These are phyloP conservation scores for Rhimphoctona megacephalus DNA, from an alignment of 2,888 invertebrate genomes.

Conservation along the genomic window DNA sequence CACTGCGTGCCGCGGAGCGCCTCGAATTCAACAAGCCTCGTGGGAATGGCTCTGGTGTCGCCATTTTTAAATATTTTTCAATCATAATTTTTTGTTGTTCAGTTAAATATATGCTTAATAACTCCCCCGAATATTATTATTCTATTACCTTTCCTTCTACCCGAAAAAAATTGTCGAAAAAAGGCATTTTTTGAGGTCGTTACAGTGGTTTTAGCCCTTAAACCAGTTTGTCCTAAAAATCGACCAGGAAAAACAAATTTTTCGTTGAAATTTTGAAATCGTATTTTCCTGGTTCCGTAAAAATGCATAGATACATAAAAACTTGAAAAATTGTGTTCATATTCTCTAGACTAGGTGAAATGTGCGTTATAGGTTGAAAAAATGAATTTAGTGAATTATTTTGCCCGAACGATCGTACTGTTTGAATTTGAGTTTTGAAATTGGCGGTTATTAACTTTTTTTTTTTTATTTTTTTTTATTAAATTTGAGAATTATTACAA, in stretches of 20 bases:
- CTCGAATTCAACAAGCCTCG: no score
- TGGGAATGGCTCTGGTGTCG: no score
- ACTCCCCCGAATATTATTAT: no score
- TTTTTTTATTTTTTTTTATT: conserved; percentile 1
- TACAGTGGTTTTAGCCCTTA: no score
- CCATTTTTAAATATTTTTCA: no score
- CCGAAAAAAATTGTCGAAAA: no score
- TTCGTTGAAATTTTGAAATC: background rate
- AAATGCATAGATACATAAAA: background rate
- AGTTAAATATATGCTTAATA: no score
- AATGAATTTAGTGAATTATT: conserved; percentile 59
- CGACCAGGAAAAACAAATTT: background rate
- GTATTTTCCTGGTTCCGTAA: background rate
- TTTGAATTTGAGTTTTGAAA: conserved; percentile 23
- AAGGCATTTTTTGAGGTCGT: no score
- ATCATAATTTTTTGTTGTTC: no score
- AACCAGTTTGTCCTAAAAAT: background rate
- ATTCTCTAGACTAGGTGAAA: conserved; percentile 65
- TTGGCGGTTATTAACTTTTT: conserved; percentile 13
- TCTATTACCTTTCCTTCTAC: no score
- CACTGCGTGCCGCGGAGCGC: no score
- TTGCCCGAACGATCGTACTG: conserved; percentile 36
- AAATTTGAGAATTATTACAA: conserved; percentile 67
- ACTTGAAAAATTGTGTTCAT: conserved; percentile 45
- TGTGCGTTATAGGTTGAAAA: conserved; percentile 63